Evolutionary conservation across 2,888 invertebrate genomes (phyloP).

Genomic region (Platycheirus albimanus): DNA sequence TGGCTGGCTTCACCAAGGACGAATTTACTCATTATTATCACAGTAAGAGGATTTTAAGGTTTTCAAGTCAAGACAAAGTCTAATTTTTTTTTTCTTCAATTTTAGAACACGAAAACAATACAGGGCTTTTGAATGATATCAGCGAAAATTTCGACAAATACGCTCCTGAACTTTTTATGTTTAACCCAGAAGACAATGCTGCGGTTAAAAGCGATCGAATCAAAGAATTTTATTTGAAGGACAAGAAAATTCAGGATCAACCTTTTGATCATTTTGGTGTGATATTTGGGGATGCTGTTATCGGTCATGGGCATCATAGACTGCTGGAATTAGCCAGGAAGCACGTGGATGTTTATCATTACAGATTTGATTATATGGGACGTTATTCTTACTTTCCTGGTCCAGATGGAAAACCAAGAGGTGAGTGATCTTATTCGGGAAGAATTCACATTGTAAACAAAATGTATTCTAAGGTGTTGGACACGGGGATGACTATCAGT

Average conservation of each 20-base stretch:
- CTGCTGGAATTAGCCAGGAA: constrained; percentile 84
- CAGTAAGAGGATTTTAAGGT: background rate
- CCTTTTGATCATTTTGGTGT: constrained; percentile 77
- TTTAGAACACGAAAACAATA: constrained; percentile 75
- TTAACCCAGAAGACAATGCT: constrained; percentile 79
- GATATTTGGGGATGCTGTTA: constrained; percentile 85
- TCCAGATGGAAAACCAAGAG: constrained; percentile 80
- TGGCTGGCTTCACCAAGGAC: constrained; percentile 85
- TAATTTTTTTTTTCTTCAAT: background rate
- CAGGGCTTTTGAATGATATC: constrained; percentile 76
- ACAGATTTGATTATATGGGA: constrained; percentile 85
- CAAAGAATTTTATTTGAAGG: constrained; percentile 74
- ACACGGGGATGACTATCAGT: constrained; percentile 79
- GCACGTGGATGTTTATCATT: constrained; percentile 85
- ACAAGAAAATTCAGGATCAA: constrained; percentile 10
- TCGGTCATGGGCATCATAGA: constrained; percentile 85
- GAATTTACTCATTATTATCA: constrained; percentile 80
- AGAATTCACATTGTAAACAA: background rate
- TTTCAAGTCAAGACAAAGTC: background rate
- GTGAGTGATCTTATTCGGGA: constrained; percentile 46
- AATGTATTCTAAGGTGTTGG: constrained; percentile 70
- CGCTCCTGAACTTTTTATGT: constrained; percentile 80
- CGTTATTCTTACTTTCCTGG: constrained; percentile 83
- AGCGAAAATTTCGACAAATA: constrained; percentile 76
- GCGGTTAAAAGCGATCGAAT: background rate